A percentile compares a stretch with the other conserved stretches of the same genome.
These are phyloP conservation scores for Cephalopterus ornatus DNA, from an alignment of 2,113 vertebrate species.

Conservation along the genomic window DNA sequence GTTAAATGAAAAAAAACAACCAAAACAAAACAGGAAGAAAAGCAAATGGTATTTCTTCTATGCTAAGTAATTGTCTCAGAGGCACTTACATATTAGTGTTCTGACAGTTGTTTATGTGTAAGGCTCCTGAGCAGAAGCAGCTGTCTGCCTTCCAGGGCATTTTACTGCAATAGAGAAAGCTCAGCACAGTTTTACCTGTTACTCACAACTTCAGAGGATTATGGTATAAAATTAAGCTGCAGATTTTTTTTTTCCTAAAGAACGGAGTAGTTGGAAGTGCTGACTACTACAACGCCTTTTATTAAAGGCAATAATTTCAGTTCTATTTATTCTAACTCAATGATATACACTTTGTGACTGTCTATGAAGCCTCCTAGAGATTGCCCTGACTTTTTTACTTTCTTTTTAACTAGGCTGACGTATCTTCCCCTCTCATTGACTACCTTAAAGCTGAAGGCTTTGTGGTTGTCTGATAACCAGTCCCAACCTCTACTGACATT, in stretches of 20 bases:
- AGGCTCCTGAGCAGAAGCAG: neutral
- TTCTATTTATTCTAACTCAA: neutral
- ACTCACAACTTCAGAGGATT: neutral
- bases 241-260: neutral
- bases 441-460: slow-evolving; percentile 88
- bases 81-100: neutral
- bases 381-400: neutral
- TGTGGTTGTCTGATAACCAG: slow-evolving; percentile 99
- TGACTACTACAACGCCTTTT: neutral
- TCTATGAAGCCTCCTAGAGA: neutral
- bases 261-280: neutral
- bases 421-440: slow-evolving; percentile 91
- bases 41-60: neutral
- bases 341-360: neutral
- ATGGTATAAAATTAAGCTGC: neutral
- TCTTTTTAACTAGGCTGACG: slow-evolving; percentile 73
- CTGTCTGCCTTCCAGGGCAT: neutral
- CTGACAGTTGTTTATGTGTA: neutral
- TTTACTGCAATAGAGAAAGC: neutral
- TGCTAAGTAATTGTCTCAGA: neutral
- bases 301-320: neutral
- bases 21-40: neutral
- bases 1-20: neutral
- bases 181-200: neutral
- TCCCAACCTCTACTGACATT: slow-evolving; percentile 96